These are phyloP conservation scores for Maniola jurtina DNA, from an alignment of 1,140 invertebrate genomes.

Conservation along the genomic window DNA sequence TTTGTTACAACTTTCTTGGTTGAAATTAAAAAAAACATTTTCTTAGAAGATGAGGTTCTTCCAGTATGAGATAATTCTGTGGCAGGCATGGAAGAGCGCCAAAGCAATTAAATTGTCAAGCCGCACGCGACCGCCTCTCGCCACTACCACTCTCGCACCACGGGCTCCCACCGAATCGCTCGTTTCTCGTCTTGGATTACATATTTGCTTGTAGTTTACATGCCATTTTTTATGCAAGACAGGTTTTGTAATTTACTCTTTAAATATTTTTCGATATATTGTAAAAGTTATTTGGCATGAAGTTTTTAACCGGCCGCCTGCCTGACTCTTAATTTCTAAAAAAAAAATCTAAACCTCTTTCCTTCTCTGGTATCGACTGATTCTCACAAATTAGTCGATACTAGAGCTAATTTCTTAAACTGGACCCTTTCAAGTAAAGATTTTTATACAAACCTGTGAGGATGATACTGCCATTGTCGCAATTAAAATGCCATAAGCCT, in stretches of 20 bases:
- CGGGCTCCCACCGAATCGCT: slow-evolving; percentile 21
- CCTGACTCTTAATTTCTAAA: background rate
- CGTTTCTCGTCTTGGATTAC: slow-evolving; percentile 16
- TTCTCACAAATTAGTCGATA: too few relatives aligned
- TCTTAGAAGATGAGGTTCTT: background rate
- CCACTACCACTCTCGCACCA: slow-evolving; percentile 13
- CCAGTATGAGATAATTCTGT: slow-evolving; percentile 1
- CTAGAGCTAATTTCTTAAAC: too few relatives aligned
- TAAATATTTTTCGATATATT: too few relatives aligned
- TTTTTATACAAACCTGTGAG: too few relatives aligned
- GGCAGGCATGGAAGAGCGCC: slow-evolving; percentile 55
- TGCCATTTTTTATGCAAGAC: background rate
- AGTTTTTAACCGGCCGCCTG: too few relatives aligned
- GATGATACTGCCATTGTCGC: too few relatives aligned
- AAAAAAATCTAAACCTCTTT: too few relatives aligned
- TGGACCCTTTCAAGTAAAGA: too few relatives aligned
- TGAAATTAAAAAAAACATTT: background rate
- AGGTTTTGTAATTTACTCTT: background rate
- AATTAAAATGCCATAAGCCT: too few relatives aligned
- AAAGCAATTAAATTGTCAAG: slow-evolving; percentile 68
- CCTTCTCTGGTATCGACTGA: too few relatives aligned
- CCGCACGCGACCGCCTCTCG: slow-evolving; percentile 43
- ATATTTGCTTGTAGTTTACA: slow-evolving; percentile 6
- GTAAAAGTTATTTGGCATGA: too few relatives aligned
- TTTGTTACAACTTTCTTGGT: too few relatives aligned